Conservation (phyloP, 2,113 vertebrate species). For the Thermophis baileyi region DNA sequence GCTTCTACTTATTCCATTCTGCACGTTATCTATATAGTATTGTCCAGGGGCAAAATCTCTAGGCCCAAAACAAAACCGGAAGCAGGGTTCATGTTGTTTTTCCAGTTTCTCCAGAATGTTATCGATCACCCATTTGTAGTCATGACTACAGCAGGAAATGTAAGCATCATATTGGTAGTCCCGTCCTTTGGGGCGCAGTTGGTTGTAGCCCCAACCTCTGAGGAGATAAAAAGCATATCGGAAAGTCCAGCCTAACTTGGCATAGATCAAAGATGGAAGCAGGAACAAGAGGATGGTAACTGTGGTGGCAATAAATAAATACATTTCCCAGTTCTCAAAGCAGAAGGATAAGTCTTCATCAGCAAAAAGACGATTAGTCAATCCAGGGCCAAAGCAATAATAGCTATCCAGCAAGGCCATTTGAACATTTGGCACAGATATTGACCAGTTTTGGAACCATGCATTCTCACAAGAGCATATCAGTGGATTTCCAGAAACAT, state of each 20-base stretch:
- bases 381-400: constrained; percentile 15
- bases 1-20: constrained; percentile 41
- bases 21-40: constrained; percentile 46
- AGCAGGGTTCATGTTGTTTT: not conserved
- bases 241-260: constrained; percentile 43
- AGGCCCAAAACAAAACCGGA: constrained; percentile 44
- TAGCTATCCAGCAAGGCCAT: constrained; percentile 33
- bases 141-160: constrained; percentile 41
- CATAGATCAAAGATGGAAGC: constrained; percentile 14
- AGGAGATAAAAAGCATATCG: constrained; percentile 28
- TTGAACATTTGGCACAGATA: constrained; percentile 22
- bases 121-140: constrained; percentile 38
- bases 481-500: constrained; percentile 28
- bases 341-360: constrained; percentile 39
- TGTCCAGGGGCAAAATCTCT: constrained; percentile 45
- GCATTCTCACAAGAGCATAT: constrained; percentile 44
- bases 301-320: constrained; percentile 30
- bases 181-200: not conserved
- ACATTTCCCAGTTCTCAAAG: not conserved
- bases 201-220: constrained; percentile 16
- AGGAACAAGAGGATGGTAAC: not conserved
- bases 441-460: constrained; percentile 54
- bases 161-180: constrained; percentile 43
- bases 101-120: constrained; percentile 40
- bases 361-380: constrained; percentile 1